Percentiles rank a stretch among this genome's conserved stretches.
These are phyloP conservation scores for Holcopasites calliopsidis DNA, from an alignment of 1,140 invertebrate species.

Conservation along the genomic window DNA sequence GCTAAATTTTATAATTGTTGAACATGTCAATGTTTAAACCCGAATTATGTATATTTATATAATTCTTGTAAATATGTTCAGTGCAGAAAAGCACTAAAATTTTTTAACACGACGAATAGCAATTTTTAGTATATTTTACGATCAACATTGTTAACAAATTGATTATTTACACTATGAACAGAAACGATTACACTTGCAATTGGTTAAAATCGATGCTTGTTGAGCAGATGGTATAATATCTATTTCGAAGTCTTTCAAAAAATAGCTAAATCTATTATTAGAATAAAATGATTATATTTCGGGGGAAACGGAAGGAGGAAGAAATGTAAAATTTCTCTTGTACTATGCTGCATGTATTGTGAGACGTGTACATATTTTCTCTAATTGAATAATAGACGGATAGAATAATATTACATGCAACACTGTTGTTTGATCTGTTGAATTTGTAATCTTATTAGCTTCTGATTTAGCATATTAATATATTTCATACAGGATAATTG, in stretches of 20 bases:
- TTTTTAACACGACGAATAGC: no score
- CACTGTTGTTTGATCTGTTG: constrained; percentile 40
- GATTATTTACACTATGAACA: not conserved
- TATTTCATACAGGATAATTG: constrained; percentile 43
- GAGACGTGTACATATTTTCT: constrained; percentile 61
- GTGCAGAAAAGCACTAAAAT: not conserved
- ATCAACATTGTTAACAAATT: constrained; percentile 16
- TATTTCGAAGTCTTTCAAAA: constrained; percentile 30
- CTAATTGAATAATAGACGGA: constrained; percentile 47
- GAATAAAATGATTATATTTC: constrained; percentile 20
- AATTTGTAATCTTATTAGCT: constrained; percentile 51
- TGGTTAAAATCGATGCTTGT: not conserved
- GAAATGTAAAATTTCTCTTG: constrained; percentile 44
- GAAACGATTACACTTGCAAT: not conserved
- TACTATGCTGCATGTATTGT: constrained; percentile 44
- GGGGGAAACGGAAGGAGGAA: constrained; percentile 22
- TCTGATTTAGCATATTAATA: constrained; percentile 53
- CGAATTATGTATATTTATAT: no score
- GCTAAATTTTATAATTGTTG: constrained; percentile 3
- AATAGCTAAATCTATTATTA: constrained; percentile 31
- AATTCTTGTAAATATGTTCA: constrained; percentile 30
- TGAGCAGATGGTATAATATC: constrained; percentile 31
- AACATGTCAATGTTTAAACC: not conserved
- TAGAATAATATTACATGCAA: constrained; percentile 47
- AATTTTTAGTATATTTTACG: no score